A percentile compares a stretch with the other conserved stretches of the same genome.
These are phyloP conservation scores for Zophobas morio DNA, from an alignment of 1,140 invertebrate species.

Conservation along the genomic window DNA sequence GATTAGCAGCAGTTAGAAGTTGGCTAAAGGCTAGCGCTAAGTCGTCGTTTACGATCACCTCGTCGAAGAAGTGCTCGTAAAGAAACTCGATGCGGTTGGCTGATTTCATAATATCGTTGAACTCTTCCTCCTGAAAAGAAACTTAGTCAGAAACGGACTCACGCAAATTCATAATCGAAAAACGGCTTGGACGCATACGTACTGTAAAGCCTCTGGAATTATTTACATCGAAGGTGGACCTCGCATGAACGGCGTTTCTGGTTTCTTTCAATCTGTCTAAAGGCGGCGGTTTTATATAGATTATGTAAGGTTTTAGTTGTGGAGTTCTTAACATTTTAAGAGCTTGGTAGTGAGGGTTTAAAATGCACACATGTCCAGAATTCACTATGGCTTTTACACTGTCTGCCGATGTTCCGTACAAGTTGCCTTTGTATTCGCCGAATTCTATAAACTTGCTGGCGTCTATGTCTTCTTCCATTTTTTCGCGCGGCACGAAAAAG, in stretches of 20 bases:
- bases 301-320: slow-evolving; percentile 94
- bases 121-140: slow-evolving; percentile 89
- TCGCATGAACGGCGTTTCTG: slow-evolving; percentile 83
- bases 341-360: slow-evolving; percentile 96
- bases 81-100: slow-evolving; percentile 93
- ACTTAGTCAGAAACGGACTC: slow-evolving; percentile 19
- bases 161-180: slow-evolving; percentile 23
- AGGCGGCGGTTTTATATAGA: slow-evolving; percentile 94
- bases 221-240: slow-evolving; percentile 91
- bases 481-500: slow-evolving; percentile 89
- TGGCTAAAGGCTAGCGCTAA: slow-evolving; percentile 90
- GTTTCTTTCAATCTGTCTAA: slow-evolving; percentile 89
- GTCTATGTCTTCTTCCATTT: slow-evolving; percentile 93
- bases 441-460: slow-evolving; percentile 95
- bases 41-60: slow-evolving; percentile 92
- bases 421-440: slow-evolving; percentile 97
- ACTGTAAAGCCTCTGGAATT: slow-evolving; percentile 93
- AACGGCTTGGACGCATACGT: slow-evolving; percentile 63
- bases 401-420: slow-evolving; percentile 95
- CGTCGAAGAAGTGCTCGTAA: slow-evolving; percentile 96
- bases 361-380: slow-evolving; percentile 90
- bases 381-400: slow-evolving; percentile 91
- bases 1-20: slow-evolving; percentile 84
- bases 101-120: slow-evolving; percentile 90
- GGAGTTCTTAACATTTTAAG: slow-evolving; percentile 92